Conservation (phyloP, 2,797 vertebrate species). For the Dendrocincla tyrannina region DNA sequence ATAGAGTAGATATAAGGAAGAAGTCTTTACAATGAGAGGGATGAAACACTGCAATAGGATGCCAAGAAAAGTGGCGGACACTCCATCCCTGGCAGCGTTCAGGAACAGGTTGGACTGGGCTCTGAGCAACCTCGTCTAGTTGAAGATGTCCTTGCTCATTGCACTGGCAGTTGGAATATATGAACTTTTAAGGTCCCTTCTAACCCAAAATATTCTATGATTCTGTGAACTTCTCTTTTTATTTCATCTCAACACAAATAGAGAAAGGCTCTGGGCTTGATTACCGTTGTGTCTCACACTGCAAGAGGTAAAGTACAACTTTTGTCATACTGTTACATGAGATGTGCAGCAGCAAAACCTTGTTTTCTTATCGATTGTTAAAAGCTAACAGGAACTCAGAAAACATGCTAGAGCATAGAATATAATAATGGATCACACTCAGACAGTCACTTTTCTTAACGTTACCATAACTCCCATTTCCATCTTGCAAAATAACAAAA, state of each 20-base stretch:
- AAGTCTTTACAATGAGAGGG: not conserved
- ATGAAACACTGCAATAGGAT: not conserved
- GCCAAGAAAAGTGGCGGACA: not conserved
- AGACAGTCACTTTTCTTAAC: constrained; percentile 5
- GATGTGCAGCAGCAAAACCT: constrained; percentile 46
- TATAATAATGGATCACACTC: constrained; percentile 7
- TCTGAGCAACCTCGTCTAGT: not conserved
- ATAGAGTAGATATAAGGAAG: not conserved
- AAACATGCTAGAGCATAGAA: constrained; percentile 42
- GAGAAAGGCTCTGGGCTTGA: constrained; percentile 29
- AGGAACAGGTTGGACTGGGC: not conserved
- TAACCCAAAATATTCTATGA: not conserved
- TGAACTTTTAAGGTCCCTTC: not conserved
- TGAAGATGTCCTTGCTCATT: not conserved
- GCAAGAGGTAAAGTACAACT: constrained; percentile 31
- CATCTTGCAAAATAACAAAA: not conserved
- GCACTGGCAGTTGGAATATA: not conserved
- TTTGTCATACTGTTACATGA: not conserved
- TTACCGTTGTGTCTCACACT: constrained; percentile 6
- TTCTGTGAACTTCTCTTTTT: not conserved
- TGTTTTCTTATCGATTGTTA: constrained; percentile 49
- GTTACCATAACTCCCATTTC: constrained; percentile 16
- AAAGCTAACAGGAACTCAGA: constrained; percentile 39
- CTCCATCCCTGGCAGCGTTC: not conserved
- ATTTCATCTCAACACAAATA: constrained; percentile 5